phyloP scores from a whole-genome alignment of 2,797 vertebrate genomes.

The Aldrovandia affinis region DNA sequence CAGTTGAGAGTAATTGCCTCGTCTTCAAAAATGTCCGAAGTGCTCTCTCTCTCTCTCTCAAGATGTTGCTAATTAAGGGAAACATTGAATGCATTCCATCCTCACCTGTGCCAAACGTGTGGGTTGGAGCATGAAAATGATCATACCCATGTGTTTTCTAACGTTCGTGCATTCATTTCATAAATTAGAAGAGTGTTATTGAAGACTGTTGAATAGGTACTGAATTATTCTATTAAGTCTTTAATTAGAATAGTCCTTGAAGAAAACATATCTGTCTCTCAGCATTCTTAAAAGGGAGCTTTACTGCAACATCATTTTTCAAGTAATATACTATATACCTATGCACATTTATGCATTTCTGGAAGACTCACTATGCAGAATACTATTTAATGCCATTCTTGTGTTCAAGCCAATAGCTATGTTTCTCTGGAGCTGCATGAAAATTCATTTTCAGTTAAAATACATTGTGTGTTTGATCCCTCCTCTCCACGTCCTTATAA shows the following conservation, averaged over 20 bases:
- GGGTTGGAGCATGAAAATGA: not conserved
- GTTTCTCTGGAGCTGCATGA: not conserved
- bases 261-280: not conserved
- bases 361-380: too few relatives aligned
- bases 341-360: too few relatives aligned
- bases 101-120: not conserved
- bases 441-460: not conserved
- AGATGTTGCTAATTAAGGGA: not conserved
- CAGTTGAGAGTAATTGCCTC: slow-evolving; percentile 23
- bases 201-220: not conserved
- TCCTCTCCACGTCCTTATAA: not conserved
- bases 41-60: not conserved
- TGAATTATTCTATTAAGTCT: too few relatives aligned
- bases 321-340: too few relatives aligned
- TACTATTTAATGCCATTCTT: not conserved
- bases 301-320: not conserved
- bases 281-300: not conserved
- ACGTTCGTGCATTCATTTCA: not conserved
- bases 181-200: slow-evolving; percentile 1
- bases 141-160: slow-evolving; percentile 8
- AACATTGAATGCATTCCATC: not conserved
- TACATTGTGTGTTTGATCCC: not conserved
- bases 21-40: not conserved
- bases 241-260: not conserved
- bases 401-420: not conserved